phyloP scores from a whole-genome alignment of 2,113 vertebrate species.

The Atractosteus spatula region DNA sequence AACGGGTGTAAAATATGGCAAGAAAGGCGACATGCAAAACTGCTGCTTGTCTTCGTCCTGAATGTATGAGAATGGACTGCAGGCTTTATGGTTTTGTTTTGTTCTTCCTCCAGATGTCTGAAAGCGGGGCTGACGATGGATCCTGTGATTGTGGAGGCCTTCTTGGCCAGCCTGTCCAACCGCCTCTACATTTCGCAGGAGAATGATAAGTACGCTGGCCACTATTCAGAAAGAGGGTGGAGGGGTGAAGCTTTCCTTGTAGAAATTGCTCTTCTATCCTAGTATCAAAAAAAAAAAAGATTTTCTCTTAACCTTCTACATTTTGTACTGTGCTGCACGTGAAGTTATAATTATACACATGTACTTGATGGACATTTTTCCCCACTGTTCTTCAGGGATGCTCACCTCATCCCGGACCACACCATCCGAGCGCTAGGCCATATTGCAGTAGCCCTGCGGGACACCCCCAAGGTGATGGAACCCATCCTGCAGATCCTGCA shows the following conservation, averaged over 20 bases:
- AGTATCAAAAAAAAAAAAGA: neutral
- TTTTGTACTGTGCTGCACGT: no score
- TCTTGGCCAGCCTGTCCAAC: conserved; percentile 92
- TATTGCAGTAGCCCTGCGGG: conserved; percentile 89
- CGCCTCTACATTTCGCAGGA: conserved; percentile 97
- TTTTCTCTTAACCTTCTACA: neutral
- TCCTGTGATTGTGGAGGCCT: conserved; percentile 88
- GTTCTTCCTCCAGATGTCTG: conserved; percentile 70
- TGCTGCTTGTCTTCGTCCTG: no score
- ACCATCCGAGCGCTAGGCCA: conserved; percentile 91
- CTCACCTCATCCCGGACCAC: conserved; percentile 93
- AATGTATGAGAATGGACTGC: no score
- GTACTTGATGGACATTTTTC: neutral
- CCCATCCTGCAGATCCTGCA: conserved; percentile 95
- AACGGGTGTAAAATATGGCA: no score
- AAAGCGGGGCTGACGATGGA: conserved; percentile 90
- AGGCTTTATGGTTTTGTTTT: no score
- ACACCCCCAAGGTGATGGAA: conserved; percentile 92
- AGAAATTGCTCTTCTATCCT: no score
- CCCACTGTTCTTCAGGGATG: conserved; percentile 69
- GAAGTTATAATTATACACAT: neutral
- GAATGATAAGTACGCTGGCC: conserved; percentile 82
- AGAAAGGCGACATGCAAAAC: no score
- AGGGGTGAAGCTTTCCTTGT: no score
- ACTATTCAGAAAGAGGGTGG: no score